Evolutionary conservation across 2,113 vertebrate genomes (phyloP).

Genomic region (Malurus melanocephalus): DNA sequence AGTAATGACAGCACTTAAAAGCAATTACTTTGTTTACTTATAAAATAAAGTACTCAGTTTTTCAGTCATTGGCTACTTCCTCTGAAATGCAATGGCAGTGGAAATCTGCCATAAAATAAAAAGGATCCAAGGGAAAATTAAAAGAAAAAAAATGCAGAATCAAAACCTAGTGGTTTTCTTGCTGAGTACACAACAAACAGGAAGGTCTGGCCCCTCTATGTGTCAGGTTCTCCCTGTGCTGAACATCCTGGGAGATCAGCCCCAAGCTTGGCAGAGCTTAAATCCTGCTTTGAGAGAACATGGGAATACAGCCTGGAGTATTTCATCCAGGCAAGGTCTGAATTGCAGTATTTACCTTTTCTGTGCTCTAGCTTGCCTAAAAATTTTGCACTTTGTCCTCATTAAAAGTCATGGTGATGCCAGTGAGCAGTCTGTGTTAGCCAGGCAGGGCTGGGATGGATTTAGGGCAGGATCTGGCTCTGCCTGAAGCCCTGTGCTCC

Average conservation of each 20-base stretch:
- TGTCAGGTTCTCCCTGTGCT: neutral
- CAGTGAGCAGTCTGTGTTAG: neutral
- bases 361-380: neutral
- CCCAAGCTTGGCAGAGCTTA: neutral
- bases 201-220: neutral
- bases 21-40: constrained; percentile 45
- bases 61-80: constrained; percentile 36
- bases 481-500: neutral
- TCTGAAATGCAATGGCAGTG: constrained; percentile 38
- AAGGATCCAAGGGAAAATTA: neutral
- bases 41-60: constrained; percentile 46
- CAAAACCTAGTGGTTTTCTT: neutral
- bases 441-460: neutral
- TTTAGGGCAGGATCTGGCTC: neutral
- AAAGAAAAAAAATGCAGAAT: neutral
- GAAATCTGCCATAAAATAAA: constrained; percentile 28
- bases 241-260: neutral
- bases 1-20: constrained; percentile 41
- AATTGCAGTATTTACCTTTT: neutral
- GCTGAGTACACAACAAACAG: neutral
- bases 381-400: neutral
- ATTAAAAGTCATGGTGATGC: neutral
- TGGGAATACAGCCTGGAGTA: neutral
- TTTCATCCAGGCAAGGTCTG: neutral
- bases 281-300: neutral